Conservation (phyloP, 2,113 vertebrate species). For the Gulo gulo region DNA sequence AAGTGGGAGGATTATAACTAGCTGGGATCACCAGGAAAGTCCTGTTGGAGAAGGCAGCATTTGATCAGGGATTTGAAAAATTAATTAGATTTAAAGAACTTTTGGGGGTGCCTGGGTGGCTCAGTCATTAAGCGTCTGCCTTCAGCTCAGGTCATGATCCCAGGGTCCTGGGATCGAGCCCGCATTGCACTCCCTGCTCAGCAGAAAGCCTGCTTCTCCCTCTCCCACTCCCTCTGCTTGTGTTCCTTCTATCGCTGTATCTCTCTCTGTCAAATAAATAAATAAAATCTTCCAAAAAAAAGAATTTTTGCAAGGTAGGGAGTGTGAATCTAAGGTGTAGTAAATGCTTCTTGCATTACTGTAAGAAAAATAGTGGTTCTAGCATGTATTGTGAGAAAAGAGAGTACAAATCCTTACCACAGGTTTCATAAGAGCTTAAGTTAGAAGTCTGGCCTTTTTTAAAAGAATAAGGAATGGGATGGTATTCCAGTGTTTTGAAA, state of each 20-base stretch:
- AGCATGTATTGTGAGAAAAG: background rate
- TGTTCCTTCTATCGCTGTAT: no score
- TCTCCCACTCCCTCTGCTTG: no score
- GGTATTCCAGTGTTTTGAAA: background rate
- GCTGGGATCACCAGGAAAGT: background rate
- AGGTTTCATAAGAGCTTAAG: background rate
- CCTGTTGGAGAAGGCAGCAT: background rate
- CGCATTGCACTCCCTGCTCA: no score
- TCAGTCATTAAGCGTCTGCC: no score
- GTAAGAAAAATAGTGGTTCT: background rate
- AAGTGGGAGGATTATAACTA: background rate
- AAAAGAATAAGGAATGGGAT: background rate
- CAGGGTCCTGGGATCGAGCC: no score
- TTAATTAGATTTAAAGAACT: background rate
- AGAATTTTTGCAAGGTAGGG: background rate
- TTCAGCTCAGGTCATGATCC: no score
- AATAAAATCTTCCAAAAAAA: background rate
- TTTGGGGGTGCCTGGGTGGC: background rate
- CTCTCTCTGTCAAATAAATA: no score
- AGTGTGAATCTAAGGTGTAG: background rate
- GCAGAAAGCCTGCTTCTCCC: no score
- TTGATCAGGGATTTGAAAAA: background rate
- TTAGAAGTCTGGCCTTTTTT: background rate
- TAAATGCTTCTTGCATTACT: background rate
- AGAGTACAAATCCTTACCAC: background rate